phyloP scores from a whole-genome alignment of 2,797 vertebrate species.

The Gorsachius magnificus region DNA sequence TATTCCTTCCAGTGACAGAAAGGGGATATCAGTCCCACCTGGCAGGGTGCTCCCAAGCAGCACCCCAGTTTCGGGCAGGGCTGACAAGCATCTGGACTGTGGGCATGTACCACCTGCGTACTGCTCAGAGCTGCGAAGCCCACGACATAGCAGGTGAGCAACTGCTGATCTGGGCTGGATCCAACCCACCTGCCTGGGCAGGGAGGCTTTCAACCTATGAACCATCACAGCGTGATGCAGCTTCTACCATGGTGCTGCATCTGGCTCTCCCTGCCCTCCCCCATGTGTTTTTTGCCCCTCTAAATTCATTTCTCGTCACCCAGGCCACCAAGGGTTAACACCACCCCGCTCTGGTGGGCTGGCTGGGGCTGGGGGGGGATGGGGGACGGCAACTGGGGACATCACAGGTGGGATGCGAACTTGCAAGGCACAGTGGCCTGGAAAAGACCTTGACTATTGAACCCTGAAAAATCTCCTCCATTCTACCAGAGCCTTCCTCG shows the following conservation, averaged over 20 bases:
- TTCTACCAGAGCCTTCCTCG: neutral
- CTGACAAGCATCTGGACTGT: neutral
- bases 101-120: rapidly evolving
- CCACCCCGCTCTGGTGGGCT: neutral
- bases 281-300: rapidly evolving
- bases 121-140: rapidly evolving
- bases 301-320: neutral
- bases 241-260: rapidly evolving
- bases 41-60: neutral
- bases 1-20: neutral
- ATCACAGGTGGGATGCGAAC: slow-evolving; percentile 44
- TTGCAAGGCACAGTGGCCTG: neutral
- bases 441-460: slow-evolving; percentile 61
- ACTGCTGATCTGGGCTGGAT: neutral
- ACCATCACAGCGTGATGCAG: neutral
- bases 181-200: neutral
- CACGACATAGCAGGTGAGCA: neutral
- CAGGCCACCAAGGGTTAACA: slow-evolving; percentile 13
- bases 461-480: slow-evolving; percentile 58
- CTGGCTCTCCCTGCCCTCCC: neutral
- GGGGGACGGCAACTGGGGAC: neutral
- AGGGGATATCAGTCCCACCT: no score
- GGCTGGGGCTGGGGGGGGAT: no score
- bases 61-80: neutral
- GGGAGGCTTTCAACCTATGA: neutral